Evolutionary conservation across 2,113 vertebrate genomes (phyloP).

Genomic region (Piprites chloris): DNA sequence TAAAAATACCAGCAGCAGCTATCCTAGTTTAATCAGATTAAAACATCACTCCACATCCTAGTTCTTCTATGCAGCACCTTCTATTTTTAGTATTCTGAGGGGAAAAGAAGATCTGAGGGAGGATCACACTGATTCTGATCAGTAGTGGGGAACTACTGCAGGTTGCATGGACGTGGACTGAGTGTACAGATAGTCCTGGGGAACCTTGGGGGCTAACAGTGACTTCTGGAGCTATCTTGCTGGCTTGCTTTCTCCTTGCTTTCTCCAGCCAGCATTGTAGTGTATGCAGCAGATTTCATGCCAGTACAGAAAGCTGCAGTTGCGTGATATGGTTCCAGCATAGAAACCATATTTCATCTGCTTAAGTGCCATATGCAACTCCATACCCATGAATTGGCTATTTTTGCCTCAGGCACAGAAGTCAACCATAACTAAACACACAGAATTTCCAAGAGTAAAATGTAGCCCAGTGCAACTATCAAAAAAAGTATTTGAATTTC

Average conservation of each 20-base stretch:
- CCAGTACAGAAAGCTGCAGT: not conserved
- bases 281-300: accelerated
- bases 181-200: not conserved
- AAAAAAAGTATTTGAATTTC: not conserved
- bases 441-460: not conserved
- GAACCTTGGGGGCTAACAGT: not conserved
- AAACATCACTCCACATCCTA: not conserved
- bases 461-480: not conserved
- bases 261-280: not conserved
- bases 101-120: not conserved
- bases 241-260: not conserved
- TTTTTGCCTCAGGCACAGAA: not conserved
- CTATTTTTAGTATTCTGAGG: not conserved
- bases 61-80: not conserved
- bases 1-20: not conserved
- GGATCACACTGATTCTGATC: not conserved
- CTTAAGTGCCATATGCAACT: not conserved
- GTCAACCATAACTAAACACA: not conserved
- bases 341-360: not conserved
- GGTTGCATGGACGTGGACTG: not conserved
- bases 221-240: not conserved
- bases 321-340: not conserved
- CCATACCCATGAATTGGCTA: not conserved
- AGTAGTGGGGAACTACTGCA: not conserved
- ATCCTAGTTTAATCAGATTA: not conserved